Evolutionary conservation across 2,797 vertebrate genomes (phyloP).

Genomic region (Australoheros facetus): DNA sequence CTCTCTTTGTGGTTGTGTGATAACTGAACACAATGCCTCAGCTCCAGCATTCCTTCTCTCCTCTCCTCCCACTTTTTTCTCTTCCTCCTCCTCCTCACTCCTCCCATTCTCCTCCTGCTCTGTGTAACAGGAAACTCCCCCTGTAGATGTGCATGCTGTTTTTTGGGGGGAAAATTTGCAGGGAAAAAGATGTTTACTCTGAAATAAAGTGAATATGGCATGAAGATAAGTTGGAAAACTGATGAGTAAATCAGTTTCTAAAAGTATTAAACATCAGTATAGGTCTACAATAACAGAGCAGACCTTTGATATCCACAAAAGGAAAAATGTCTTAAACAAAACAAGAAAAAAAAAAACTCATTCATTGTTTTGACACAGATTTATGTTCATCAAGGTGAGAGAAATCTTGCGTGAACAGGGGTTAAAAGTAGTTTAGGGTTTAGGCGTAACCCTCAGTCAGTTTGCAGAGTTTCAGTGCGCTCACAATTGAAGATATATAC

Average conservation of each 20-base stretch:
- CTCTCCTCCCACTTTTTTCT: conserved; percentile 39
- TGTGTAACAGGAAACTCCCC: conserved; percentile 58
- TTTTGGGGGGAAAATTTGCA: neutral
- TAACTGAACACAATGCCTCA: conserved; percentile 47
- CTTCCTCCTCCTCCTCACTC: conserved; percentile 38
- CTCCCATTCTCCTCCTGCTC: conserved; percentile 28
- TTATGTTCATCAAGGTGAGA: neutral
- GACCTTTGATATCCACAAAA: neutral
- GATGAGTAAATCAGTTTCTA: neutral
- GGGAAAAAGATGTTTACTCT: neutral
- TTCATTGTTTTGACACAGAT: neutral
- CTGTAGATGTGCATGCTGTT: conserved; percentile 5
- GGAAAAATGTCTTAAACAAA: neutral
- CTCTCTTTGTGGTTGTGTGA: conserved; percentile 5
- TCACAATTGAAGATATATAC: neutral
- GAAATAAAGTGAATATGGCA: neutral
- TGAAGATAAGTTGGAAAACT: neutral
- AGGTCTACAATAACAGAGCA: accelerated
- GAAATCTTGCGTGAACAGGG: neutral
- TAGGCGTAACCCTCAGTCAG: neutral
- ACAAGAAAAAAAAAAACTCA: accelerated
- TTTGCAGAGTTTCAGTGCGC: neutral
- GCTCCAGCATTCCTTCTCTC: conserved; percentile 58
- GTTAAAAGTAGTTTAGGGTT: neutral
- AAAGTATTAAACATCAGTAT: neutral